Base-by-base conservation (phyloP, 1,140 invertebrate genomes). In the Choristoneura fumiferana region DNA sequence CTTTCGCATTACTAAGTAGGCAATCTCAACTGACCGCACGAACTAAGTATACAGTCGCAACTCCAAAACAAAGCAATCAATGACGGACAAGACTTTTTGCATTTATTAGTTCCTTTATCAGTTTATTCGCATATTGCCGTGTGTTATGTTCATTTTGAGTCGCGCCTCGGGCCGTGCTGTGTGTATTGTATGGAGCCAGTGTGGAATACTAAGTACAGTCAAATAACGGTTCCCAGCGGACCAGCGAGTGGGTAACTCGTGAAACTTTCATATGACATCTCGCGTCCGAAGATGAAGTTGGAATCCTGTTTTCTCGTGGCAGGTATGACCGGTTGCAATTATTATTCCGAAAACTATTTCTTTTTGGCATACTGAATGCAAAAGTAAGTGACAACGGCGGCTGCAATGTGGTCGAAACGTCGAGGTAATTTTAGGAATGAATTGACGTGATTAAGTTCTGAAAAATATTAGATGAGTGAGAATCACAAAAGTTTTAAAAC, bases 61-160 rank as follows among this genome's bases (percentile, higher is more conserved):
- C 8, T 45, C 43, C n/a, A n/a, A 35, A 54, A 79, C 76, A 82
- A 82, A 82, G 76, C 71, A 65, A 70, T 71, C 62, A 62, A 36
- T 29, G n/a, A 54, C 53, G 34, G 64, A 60, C 59, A 59, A 52
- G 63, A 72, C 60, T 76, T 79, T 74, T 80, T 80, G 70, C 68
- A 73, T 77, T 77, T 71, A 74, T 71, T 72, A 78, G 59, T 45
- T 36, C 36, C 49, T 22, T 63, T 59, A 57, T 60, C 63, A 75
- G 65, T 67, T 62, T 65, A 62, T 66, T 67, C 53, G 59, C 60
- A 73, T 62, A 65, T 40, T 65, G 70, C 65, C 65, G 68, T 72
- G 70, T 71, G 72, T 63, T 76, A 71, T 69, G 65, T 76, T 74
- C 71, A 79, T 74, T 76, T 68, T 67, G 68, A 60, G 57, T 70